phyloP scores from a whole-genome alignment of 2,797 vertebrate genomes.

The Rhodeus uyekii region DNA sequence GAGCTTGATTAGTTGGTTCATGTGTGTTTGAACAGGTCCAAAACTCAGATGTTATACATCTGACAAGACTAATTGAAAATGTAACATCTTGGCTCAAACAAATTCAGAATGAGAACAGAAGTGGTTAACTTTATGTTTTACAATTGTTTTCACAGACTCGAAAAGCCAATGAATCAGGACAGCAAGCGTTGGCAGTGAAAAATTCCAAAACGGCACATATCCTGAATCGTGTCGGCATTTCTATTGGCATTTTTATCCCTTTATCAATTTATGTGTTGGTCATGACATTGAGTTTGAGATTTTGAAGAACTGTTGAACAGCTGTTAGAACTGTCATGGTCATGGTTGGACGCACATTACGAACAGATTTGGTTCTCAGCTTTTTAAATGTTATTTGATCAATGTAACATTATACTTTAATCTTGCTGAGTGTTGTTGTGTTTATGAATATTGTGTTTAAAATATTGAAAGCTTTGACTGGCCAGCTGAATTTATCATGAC shows the following conservation, averaged over 20 bases:
- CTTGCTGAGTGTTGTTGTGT: no score
- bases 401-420: no score
- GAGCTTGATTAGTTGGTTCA: no score
- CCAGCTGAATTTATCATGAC: no score
- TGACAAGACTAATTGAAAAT: no score
- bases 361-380: not conserved
- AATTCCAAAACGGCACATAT: not conserved
- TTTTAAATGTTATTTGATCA: not conserved
- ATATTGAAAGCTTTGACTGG: no score
- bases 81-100: not conserved
- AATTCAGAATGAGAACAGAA: not conserved
- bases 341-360: not conserved
- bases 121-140: slow-evolving; percentile 27
- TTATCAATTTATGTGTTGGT: no score
- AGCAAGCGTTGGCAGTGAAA: slow-evolving; percentile 9
- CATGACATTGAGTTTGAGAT: no score
- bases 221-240: slow-evolving; percentile 7
- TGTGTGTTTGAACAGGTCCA: no score
- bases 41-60: no score
- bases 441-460: no score
- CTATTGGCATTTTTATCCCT: not conserved
- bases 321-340: not conserved
- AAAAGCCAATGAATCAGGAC: slow-evolving; percentile 6
- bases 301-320: no score
- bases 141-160: slow-evolving; percentile 30